A percentile compares a stretch with the other conserved stretches of the same genome.
Conservation (phyloP, 2,113 vertebrate species). For the pig (Sus scrofa) region DNA sequence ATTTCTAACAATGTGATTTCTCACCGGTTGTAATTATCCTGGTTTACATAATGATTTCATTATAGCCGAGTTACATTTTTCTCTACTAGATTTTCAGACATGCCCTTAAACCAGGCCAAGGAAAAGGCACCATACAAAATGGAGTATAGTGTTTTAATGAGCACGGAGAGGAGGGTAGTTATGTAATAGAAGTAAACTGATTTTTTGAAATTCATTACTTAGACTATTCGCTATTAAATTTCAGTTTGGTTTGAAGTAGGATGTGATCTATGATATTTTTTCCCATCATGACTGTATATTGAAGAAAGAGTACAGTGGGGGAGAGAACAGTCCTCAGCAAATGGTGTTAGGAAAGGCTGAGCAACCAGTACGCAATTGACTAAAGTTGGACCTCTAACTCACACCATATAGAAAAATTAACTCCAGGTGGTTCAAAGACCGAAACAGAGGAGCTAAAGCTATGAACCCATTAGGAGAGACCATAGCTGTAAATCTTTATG, state of each 20-base stretch:
- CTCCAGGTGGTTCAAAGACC: neutral
- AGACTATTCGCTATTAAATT: constrained; percentile 32
- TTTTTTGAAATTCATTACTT: constrained; percentile 35
- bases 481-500: neutral
- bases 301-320: neutral
- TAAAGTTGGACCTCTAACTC: neutral
- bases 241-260: constrained; percentile 32
- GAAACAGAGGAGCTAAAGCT: neutral
- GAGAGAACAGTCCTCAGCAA: neutral
- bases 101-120: constrained; percentile 28
- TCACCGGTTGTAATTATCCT: neutral
- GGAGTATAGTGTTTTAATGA: neutral
- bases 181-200: constrained; percentile 27
- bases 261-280: neutral
- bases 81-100: neutral
- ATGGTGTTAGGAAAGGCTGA: neutral
- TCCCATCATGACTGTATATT: neutral
- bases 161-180: neutral
- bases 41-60: constrained; percentile 31
- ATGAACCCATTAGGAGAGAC: constrained; percentile 14
- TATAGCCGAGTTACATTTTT: neutral
- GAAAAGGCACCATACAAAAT: neutral
- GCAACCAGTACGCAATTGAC: neutral
- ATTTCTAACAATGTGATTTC: constrained; percentile 19
- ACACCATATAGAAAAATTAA: neutral